A percentile compares a stretch with the other conserved stretches of the same genome.
These are phyloP conservation scores for Panthera uncia DNA, from an alignment of 2,113 vertebrate genomes.

Conservation along the genomic window DNA sequence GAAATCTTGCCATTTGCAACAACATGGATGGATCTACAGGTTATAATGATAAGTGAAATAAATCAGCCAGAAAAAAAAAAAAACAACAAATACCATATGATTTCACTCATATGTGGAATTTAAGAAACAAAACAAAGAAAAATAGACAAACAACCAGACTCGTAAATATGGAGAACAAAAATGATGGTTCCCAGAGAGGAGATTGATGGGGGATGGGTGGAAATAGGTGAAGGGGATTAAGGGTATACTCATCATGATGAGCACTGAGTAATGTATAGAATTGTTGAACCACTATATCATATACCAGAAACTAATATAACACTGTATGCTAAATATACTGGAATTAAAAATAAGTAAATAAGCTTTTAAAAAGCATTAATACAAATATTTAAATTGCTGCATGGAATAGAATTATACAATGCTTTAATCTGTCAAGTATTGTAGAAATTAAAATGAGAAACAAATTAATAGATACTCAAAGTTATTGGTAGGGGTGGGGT, in stretches of 20 bases:
- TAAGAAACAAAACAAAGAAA: neutral
- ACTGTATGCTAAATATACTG: neutral
- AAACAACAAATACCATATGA: neutral
- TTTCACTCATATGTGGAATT: neutral
- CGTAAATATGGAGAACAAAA: neutral
- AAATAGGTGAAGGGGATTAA: neutral
- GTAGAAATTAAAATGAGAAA: neutral
- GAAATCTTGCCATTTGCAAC: neutral
- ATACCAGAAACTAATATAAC: neutral
- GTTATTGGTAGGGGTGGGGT: neutral
- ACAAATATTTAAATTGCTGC: neutral
- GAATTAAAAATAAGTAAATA: neutral
- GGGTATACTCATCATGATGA: neutral
- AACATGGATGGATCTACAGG: neutral
- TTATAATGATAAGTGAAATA: neutral
- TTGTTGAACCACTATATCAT: neutral
- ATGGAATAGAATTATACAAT: slow-evolving; percentile 39
- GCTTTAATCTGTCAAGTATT: neutral
- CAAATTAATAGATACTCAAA: neutral
- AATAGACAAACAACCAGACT: neutral
- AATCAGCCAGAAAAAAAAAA: neutral
- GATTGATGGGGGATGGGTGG: neutral
- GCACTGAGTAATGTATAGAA: neutral
- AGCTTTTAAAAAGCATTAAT: neutral
- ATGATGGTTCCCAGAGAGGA: neutral